Evolutionary conservation across 2,888 invertebrate species (phyloP).

Genomic region (Miltochrista miniata): DNA sequence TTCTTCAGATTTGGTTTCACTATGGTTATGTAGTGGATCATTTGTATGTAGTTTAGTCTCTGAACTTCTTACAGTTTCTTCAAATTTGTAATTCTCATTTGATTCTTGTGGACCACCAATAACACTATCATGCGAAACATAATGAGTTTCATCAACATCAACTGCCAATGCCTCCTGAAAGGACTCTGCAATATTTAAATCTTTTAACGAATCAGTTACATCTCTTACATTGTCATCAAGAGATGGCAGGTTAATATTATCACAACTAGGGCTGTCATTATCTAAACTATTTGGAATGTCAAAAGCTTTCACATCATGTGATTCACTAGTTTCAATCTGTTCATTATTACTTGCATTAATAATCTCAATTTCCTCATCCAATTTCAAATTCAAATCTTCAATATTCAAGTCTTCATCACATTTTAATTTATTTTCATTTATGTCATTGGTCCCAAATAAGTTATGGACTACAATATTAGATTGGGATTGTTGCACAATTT

Average conservation of each 20-base stretch:
- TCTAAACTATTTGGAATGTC: constrained; percentile 36
- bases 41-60: background rate
- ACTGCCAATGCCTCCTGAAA: constrained; percentile 4
- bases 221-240: constrained; percentile 32
- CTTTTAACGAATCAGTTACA: constrained; percentile 16
- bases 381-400: constrained; percentile 66
- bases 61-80: constrained; percentile 6
- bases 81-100: constrained; percentile 3
- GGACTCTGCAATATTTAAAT: constrained; percentile 14
- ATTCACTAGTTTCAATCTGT: constrained; percentile 28
- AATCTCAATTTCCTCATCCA: constrained; percentile 47
- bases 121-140: constrained; percentile 4
- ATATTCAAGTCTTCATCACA: constrained; percentile 54
- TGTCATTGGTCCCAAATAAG: constrained; percentile 25
- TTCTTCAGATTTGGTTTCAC: constrained; percentile 17
- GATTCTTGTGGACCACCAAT: background rate
- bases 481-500: constrained; percentile 17
- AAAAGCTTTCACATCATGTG: constrained; percentile 31
- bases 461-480: constrained; percentile 15
- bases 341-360: constrained; percentile 37
- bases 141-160: constrained; percentile 6
- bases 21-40: constrained; percentile 6
- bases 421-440: constrained; percentile 40
- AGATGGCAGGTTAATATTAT: constrained; percentile 24
- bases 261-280: constrained; percentile 28